Base-by-base conservation (phyloP, 1,140 invertebrate genomes). In the Augochlora pura region DNA sequence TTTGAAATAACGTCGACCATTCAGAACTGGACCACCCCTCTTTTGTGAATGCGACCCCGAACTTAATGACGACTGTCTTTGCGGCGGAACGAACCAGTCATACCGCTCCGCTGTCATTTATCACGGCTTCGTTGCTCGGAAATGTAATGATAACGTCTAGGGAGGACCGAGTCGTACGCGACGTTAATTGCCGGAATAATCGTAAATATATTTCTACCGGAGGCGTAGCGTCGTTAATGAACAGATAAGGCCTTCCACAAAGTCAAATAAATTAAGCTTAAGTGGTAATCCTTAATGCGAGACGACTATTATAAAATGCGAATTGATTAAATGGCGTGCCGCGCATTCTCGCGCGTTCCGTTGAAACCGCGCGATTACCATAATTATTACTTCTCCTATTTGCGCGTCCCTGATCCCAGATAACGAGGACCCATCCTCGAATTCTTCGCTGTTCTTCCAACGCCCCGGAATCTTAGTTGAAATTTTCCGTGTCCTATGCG, bases 51-150 rank as follows among this genome's bases (percentile, higher is more conserved):
- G 42, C 42, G 42, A 46, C 18, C 81, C 63, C 64, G 57, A 73
- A 63, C 38, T 21, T 75, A 74, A 54, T 52, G 77, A 80, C 83
- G 59, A 82, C 71, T 62, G 69, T 77, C 83, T 85, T 85, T 77
- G 82, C 77, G 67, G 49, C 23, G 66, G 59, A 85, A 85, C 65
- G 69, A 32, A n/a, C 46, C 46, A 54, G 67, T 63, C 69, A 32
- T 60, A 60, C 10, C 18, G 49, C 54, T 1, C 25, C 21, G 42
- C 21, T 63, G 59, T 68, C 42, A 57, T 72, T 71, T 42, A 73
- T 84, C 83, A 80, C 54, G 60, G 49, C 27, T 52, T 76, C 63
- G 69, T 72, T 71, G 64, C 59, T 52, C 59, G 39, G 67, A 77
- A 71, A 39, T 42, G 59, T 12, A 12, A 46, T 54, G 63, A 64